Base-by-base conservation (phyloP, 2,113 vertebrate genomes). In the Malurus elegans region DNA sequence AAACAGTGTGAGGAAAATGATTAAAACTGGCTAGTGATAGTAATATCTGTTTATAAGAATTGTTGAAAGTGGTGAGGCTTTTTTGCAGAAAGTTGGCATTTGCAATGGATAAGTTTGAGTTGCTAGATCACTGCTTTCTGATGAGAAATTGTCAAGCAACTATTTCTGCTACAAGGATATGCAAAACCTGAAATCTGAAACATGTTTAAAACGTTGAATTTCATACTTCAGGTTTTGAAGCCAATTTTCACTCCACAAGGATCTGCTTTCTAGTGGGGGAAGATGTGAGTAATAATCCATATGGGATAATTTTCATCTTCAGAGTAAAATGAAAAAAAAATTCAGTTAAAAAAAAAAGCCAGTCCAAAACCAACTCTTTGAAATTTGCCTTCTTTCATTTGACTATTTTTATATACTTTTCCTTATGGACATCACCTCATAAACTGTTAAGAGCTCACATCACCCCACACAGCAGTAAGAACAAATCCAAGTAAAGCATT, bases 231-330 rank as follows among this genome's bases (percentile, higher is more conserved):
- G 47, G 18, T 51, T 82, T 83, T 93, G 50, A 88, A 93, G 93
- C 81, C 95, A 96, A 70, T 91, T 95, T 96, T 95, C 54, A 58
- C 32, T 94, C 79, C 75, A 82, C 81, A 87, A 54, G 54, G 32
- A 79, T 87, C 58, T 70, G 45, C 36, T 82, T 85, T 73, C 62
- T 89, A 64, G 70, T 72, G 94, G 66, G 54, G 50, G 79, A 92
- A 75, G 79, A 90, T 87, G 42, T 81, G 84, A 95, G 86, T 82
- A 82, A 89, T 76, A 61, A 91, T 88, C 91, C 93, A 91, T 95
- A 92, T 95, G 94, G 80, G 54, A 81, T 44, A 70, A 90, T 62
- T 96, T 95, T 73, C 24, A 91, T 70, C 62, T 86, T 88, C 62
- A 79, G 36, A 73, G 16, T 79, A 69, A 95, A 80, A 71, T 26